Base-by-base conservation (phyloP, 2,797 vertebrate genomes). In the Hybognathus amarus region DNA sequence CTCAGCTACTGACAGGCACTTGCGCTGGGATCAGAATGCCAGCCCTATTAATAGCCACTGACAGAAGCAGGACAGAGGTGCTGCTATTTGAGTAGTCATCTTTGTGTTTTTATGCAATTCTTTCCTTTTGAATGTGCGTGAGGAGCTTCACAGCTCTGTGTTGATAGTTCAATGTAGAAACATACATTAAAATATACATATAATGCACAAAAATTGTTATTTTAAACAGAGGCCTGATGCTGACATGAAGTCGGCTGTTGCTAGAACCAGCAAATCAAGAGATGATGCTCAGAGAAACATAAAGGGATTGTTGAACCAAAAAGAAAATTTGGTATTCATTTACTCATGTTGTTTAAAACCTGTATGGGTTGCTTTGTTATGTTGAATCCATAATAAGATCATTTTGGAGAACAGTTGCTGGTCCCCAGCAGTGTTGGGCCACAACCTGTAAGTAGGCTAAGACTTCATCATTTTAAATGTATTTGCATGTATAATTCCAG, bases 11-110 rank as follows among this genome's bases (percentile, higher is more conserved):
- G 77, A 89, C 77, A 80, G 69, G 47, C 50, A 54, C 76, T 76
- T 56, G 64, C 18, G 6, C 76, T 33, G 52, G 67, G 40, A 80
- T 87, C 75, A 84, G 70, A 88, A 84, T 83, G 79, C 50, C 85
- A 87, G 64, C 64, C 42, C 82, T 86, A 85, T 80, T 85, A 87
- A 89, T 83, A 85, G 76, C 75, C 76, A 64, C 56, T 81, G 63
- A 56, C 42, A 87, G 64, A 52, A 79, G 82, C 77, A 69, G 52
- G 20, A 27, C 18, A 20, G 13, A 11, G 56, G 8, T 45, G 52
- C 52, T 40, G 33, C 22, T 59, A 6, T 76, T 24, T 24, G 22
- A 24, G 22, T 17, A 24, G 33, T 27, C 22, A 59, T 1, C 36
- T 76, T 59, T 11, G 22, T 24, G 22, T 75, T 75, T 24, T n/a